Evolutionary conservation across 2,113 vertebrate genomes (phyloP).

Genomic region (Stigmatopora argus): DNA sequence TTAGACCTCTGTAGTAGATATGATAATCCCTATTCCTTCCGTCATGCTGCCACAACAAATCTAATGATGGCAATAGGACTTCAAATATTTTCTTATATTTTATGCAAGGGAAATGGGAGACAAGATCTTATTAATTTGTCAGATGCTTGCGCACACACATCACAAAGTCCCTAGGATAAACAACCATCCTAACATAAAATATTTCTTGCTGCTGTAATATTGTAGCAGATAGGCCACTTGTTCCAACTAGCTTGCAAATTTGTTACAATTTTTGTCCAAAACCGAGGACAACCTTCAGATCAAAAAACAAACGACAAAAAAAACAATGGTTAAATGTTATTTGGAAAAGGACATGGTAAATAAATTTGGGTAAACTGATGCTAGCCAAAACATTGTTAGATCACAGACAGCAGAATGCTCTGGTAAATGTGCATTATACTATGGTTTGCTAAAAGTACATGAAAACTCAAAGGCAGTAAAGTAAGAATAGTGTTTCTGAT

Average conservation of each 20-base stretch:
- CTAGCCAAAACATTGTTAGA: not conserved
- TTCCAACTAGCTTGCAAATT: too few relatives aligned
- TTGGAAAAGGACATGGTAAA: not conserved
- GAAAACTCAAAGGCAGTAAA: not conserved
- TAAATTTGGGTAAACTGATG: not conserved
- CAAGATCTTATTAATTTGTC: too few relatives aligned
- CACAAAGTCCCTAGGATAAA: too few relatives aligned
- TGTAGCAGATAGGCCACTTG: too few relatives aligned
- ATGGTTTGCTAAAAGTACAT: not conserved
- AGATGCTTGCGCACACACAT: too few relatives aligned
- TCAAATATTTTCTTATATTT: too few relatives aligned
- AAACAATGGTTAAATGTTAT: not conserved
- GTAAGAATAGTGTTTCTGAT: not conserved
- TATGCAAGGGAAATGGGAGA: too few relatives aligned
- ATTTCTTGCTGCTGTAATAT: too few relatives aligned
- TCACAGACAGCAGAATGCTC: not conserved
- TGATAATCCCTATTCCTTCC: not conserved
- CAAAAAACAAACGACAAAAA: not conserved
- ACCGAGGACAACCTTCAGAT: not conserved
- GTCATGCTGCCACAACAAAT: too few relatives aligned
- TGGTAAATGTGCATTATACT: not conserved
- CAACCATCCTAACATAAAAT: too few relatives aligned
- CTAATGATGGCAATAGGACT: too few relatives aligned
- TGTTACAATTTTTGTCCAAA: too few relatives aligned
- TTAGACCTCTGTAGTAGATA: not conserved